Conservation (phyloP, 2,113 vertebrate species). For the Oxygymnocypris stewartii region DNA sequence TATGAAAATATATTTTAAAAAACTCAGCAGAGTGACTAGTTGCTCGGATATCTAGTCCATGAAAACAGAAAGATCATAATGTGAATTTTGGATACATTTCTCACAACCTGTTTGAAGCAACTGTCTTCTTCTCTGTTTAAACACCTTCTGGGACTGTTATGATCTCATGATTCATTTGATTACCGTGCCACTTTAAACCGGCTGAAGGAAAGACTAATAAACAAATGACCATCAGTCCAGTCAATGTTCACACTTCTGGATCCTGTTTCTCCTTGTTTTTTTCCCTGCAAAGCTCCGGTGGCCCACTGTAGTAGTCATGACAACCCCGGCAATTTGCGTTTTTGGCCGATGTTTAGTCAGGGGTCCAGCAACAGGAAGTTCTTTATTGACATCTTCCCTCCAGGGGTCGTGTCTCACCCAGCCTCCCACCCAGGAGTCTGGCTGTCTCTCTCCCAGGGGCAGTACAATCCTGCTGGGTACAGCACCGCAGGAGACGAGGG, state of each 20-base stretch:
- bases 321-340: conserved; percentile 20
- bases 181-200: not conserved
- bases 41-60: not conserved
- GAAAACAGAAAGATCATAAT: not conserved
- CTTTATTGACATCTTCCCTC: conserved; percentile 62
- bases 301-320: conserved; percentile 34
- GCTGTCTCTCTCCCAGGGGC: conserved; percentile 29
- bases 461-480: conserved; percentile 30
- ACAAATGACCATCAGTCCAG: conserved; percentile 25
- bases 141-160: not conserved
- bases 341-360: conserved; percentile 56
- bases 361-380: conserved; percentile 64
- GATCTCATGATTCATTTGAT: conserved; percentile 11
- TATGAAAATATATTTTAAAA: not conserved
- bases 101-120: not conserved
- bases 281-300: conserved; percentile 3
- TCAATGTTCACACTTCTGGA: conserved; percentile 26
- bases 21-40: not conserved
- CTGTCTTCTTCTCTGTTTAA: not conserved
- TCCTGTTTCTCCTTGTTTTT: conserved; percentile 16
- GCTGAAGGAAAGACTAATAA: conserved; percentile 1
- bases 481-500: conserved; percentile 23
- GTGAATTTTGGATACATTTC: not conserved
- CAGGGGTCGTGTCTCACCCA: conserved; percentile 41
- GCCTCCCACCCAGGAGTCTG: conserved; percentile 9